Base-by-base conservation (phyloP, 1,140 invertebrate genomes). In the Drosophila mojavensis region DNA sequence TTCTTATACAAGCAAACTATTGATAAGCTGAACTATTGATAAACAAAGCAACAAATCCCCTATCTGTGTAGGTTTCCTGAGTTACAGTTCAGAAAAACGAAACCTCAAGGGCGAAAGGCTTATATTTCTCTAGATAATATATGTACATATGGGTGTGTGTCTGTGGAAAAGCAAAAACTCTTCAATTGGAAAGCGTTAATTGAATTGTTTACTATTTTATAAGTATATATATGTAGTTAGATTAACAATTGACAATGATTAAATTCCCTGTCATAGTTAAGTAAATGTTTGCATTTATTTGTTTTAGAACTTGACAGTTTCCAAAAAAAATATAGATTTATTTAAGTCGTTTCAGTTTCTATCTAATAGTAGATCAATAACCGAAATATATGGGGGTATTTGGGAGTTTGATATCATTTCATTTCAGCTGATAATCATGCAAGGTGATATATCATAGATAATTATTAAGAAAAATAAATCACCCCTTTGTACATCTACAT, bases 171-270 rank as follows among this genome's bases (percentile, higher is more conserved):
- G 5, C 6, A 33, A 17, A 17, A 53, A 6, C 48, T 53, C 26
- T 15, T 28, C 11, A 53, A 53, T 26, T 30, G 50, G 13, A 53
- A 53, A 53, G 20, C 13, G 24, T 53, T 53, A 9, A 47, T 47
- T 47, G 7, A 47, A 17, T 50, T 50, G 20, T 50, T 26, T 50
- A 24, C 48, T 15, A 15, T 30, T n/a, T 2, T 30, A 30, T 6
- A n/a, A 4, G 50, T 53, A 15, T 30, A 17, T 28, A 51, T 54
- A 50, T 15, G 15, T 47, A 9, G 6, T 9, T 47, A 51, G 2
- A 6, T 24, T 48, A 5, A 4, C 1, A 0, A 0, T 13, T 51
- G 24, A n/a, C 2, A 28, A 15, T n/a, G 20, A 51, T n/a, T n/a
- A 3, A 26, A 51, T n/a, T 28, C 13, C 5, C 13, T 51, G 24